Conservation (phyloP, 2,797 vertebrate genomes). For the Miichthys miiuy region DNA sequence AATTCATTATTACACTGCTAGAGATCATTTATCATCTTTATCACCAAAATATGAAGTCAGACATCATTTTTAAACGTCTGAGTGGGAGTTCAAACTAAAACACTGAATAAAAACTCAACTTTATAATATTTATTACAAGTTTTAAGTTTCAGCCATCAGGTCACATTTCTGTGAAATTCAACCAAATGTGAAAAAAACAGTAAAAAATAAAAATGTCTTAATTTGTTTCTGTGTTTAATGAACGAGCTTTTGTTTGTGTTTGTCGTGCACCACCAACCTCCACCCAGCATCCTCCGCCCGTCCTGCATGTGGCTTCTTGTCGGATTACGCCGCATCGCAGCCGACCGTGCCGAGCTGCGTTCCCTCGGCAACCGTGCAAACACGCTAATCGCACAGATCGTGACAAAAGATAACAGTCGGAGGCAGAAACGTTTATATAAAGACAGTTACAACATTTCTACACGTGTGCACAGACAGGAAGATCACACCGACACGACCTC, state of each 20-base stretch:
- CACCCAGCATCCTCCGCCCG: conserved; percentile 51
- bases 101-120: not conserved
- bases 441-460: not conserved
- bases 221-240: not conserved
- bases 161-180: not conserved
- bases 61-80: not conserved
- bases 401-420: conserved; percentile 51
- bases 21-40: not conserved
- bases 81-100: not conserved
- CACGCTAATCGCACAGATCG: conserved; percentile 65
- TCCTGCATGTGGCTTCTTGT: conserved; percentile 74
- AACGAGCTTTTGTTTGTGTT: conserved; percentile 22
- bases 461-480: no score
- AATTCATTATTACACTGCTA: not conserved
- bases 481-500: not conserved
- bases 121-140: no score
- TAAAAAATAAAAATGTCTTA: not conserved
- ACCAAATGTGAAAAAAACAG: not conserved
- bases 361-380: conserved; percentile 74
- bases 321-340: conserved; percentile 41
- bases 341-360: conserved; percentile 59
- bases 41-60: no score
- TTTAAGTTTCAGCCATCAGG: no score
- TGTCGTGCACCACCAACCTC: conserved; percentile 26
- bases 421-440: conserved; percentile 52